Conservation (phyloP, 2,888 invertebrate species). For the Acleris emargana region DNA sequence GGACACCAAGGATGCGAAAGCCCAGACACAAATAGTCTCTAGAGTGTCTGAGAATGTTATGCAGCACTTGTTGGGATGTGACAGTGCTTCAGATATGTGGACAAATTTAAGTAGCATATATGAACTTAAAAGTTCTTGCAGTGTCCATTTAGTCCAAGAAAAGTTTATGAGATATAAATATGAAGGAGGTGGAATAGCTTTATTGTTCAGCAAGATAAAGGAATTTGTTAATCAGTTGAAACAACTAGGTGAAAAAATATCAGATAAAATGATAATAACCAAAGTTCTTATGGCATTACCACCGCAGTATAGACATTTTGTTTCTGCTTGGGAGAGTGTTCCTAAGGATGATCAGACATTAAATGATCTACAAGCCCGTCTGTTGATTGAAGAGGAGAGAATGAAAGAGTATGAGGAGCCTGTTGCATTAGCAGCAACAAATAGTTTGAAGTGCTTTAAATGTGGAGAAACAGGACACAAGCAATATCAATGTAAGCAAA, state of each 20-base stretch:
- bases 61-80: slow-evolving; percentile 2
- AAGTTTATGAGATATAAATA: slow-evolving; percentile 7
- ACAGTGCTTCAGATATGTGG: slow-evolving; percentile 3
- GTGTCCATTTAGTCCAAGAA: slow-evolving; percentile 1
- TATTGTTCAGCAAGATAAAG: neutral
- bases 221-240: neutral
- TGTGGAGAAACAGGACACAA: neutral
- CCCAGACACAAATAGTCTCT: slow-evolving; percentile 7
- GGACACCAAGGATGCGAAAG: neutral
- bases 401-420: neutral
- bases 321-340: neutral
- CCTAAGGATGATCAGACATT: neutral
- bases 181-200: slow-evolving; percentile 2
- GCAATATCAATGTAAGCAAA: too few relatives aligned
- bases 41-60: slow-evolving; percentile 2
- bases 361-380: neutral
- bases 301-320: neutral
- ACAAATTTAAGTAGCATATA: neutral
- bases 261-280: neutral
- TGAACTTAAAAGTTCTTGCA: slow-evolving; percentile 8
- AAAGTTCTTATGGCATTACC: neutral
- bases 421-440: too few relatives aligned
- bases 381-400: neutral
- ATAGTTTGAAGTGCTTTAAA: neutral
- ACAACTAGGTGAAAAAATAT: neutral